phyloP scores from a whole-genome alignment of 2,113 vertebrate genomes.

The Ophiodon elongatus region DNA sequence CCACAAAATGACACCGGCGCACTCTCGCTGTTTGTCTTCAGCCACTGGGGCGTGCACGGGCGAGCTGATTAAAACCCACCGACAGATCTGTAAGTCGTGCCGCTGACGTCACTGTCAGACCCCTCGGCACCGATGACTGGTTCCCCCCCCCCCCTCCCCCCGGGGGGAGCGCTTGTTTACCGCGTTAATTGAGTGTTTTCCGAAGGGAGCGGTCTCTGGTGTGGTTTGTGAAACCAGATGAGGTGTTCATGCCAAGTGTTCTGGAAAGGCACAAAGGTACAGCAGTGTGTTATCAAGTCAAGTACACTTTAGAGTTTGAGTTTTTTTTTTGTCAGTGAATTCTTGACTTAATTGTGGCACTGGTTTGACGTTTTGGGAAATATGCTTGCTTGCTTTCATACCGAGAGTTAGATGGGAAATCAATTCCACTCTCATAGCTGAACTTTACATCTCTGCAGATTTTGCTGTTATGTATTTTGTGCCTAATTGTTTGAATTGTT shows the following conservation, averaged over 20 bases:
- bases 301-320: not conserved
- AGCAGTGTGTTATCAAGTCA: not conserved
- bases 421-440: not conserved
- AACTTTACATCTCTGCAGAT: not conserved
- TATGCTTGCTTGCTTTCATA: not conserved
- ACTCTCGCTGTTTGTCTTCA: constrained; percentile 48
- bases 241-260: constrained; percentile 53
- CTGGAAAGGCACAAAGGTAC: constrained; percentile 23
- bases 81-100: constrained; percentile 15
- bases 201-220: constrained; percentile 17
- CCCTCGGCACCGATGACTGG: constrained; percentile 27
- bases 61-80: constrained; percentile 20
- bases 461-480: not conserved
- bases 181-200: constrained; percentile 48
- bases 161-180: constrained; percentile 52
- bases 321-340: not conserved
- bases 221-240: constrained; percentile 63
- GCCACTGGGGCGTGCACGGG: constrained; percentile 14
- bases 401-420: not conserved
- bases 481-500: not conserved
- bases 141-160: constrained; percentile 15
- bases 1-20: constrained; percentile 28
- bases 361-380: not conserved
- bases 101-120: constrained; percentile 13
- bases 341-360: not conserved